Conservation (phyloP, 2,113 vertebrate genomes). For the Laticauda laticaudata region DNA sequence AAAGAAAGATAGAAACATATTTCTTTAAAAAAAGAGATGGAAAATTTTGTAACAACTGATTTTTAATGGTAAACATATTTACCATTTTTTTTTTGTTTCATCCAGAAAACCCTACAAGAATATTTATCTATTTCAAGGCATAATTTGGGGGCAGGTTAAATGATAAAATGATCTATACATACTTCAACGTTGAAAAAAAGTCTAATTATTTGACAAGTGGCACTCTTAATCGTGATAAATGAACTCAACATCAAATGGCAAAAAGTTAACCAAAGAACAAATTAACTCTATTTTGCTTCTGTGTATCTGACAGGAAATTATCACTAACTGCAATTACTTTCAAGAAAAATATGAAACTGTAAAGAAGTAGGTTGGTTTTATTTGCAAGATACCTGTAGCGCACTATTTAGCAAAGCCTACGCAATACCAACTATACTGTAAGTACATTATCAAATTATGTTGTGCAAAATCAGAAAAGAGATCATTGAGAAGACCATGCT, state of each 20-base stretch:
- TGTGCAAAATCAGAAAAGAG: not conserved
- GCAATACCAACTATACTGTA: not conserved
- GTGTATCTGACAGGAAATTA: not conserved
- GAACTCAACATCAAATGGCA: not conserved
- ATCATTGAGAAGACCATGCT: not conserved
- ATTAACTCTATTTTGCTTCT: not conserved
- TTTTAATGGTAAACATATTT: not conserved
- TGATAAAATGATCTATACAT: not conserved
- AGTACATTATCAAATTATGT: not conserved
- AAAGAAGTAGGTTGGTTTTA: not conserved
- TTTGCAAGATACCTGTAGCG: not conserved
- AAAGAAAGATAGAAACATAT: not conserved
- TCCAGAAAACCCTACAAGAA: not conserved
- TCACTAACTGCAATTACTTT: not conserved
- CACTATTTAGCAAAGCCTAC: not conserved
- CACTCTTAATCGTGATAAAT: not conserved
- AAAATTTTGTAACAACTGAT: not conserved
- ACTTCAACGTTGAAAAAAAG: not conserved
- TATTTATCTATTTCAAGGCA: not conserved
- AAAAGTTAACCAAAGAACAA: not conserved
- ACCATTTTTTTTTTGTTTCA: not conserved
- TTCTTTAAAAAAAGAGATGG: not conserved
- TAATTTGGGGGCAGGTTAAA: not conserved
- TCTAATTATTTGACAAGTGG: not conserved
- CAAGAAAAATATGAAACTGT: not conserved